Evolutionary conservation across 2,797 vertebrate species (phyloP), one percentile per base, ranked within the genome.

Genomic region (Helicolenus hilgendorfi): DNA sequence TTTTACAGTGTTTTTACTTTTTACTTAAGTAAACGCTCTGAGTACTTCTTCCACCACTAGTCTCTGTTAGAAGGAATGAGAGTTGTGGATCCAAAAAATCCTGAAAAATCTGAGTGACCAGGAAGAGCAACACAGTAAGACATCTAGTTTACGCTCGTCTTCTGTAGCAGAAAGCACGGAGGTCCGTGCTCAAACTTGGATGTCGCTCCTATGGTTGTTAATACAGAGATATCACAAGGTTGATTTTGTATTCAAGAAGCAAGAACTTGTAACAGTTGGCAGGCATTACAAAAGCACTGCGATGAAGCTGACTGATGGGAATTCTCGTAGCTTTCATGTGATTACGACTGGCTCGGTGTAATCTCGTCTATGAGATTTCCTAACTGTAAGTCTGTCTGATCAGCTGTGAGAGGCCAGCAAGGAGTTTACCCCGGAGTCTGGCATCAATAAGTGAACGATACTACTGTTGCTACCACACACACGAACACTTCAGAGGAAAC

Each of bases 321-420:
- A 79, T 80, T 73, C 56, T n/a, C 9, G 58, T 18, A 33, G 84
- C 86, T 86, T 84, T 81, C 49, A 87, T 89, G 84, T 71, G 45
- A 77, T 81, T 67, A 55, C 22, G 27, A 65, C 65, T 55, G 62
- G n/a, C 79, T 79, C 29, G 64, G 58, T 77, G 72, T 75, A 77
- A 79, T 80, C 63, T 33, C 56, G 11, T 82, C 53, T 55, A 15
- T 64, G 65, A 72, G 81, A 77, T 88, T 84, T 88, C 75, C 35
- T 72, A 85, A 88, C 41, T 49, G 79, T 79, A 69, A 53, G 79
- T 94, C 59, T 78, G 38, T 86, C 53, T 82, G 87, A 92, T 91
- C 80, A 82, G 74, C 83, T 84, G 79, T 58, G 77, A 90, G 79
- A 76, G 73, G 63, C 68, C 68, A 36, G 75, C 26, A 15, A 82